Evolutionary conservation across 2,888 invertebrate species (phyloP).

Genomic region (Spisula subtruncata): DNA sequence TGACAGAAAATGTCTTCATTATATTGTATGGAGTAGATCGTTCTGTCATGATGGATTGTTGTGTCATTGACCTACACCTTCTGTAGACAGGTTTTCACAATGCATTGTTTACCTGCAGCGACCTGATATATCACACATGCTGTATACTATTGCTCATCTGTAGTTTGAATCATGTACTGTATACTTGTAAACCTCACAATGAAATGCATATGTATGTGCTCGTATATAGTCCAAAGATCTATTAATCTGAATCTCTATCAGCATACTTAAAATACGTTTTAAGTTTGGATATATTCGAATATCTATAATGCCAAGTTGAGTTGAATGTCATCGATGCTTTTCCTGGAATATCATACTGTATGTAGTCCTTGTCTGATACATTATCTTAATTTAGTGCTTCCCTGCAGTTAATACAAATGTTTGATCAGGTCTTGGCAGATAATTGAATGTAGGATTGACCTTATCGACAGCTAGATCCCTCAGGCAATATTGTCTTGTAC

Average conservation of each 20-base stretch:
- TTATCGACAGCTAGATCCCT: not conserved
- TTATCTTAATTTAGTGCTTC: not conserved
- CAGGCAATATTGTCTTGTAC: not conserved
- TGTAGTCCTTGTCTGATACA: not conserved
- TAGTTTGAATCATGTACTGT: too few species aligned
- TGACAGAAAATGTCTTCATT: slow-evolving; percentile 13
- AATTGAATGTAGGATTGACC: not conserved
- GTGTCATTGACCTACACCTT: not conserved
- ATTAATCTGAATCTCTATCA: too few species aligned
- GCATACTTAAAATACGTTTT: too few species aligned
- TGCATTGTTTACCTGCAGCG: not conserved
- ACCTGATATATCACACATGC: not conserved
- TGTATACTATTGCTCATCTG: not conserved
- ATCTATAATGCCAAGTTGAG: too few species aligned
- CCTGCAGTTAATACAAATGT: not conserved
- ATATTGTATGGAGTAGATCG: not conserved
- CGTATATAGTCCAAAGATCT: too few species aligned
- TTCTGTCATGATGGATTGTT: not conserved
- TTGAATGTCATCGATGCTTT: too few species aligned
- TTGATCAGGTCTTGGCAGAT: not conserved
- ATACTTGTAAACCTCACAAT: too few species aligned
- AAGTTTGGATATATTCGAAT: too few species aligned
- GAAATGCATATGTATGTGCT: too few species aligned
- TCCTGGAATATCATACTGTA: too few species aligned
- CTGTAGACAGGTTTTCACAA: slow-evolving; percentile 1